A percentile compares a stretch with the other conserved stretches of the same genome.
Conservation (phyloP, 2,888 invertebrate genomes). For the Epinotia ramella region DNA sequence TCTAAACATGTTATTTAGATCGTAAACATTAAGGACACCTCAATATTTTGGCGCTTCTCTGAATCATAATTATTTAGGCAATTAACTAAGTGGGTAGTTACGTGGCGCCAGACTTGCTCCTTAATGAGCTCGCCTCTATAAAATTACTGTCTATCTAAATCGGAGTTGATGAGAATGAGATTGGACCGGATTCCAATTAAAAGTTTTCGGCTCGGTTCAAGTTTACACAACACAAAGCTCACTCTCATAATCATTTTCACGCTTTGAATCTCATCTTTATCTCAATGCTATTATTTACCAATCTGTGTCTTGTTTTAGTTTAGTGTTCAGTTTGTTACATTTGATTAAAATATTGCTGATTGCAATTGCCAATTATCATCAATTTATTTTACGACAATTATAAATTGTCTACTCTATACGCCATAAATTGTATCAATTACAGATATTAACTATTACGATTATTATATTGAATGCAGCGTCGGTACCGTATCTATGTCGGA, state of each 20-base stretch:
- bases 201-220: constrained; percentile 36
- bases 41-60: constrained; percentile 24
- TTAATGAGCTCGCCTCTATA: constrained; percentile 39
- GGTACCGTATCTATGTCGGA: too few relatives aligned
- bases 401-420: too few relatives aligned
- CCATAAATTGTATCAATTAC: background rate
- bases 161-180: constrained; percentile 42
- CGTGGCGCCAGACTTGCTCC: constrained; percentile 30
- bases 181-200: constrained; percentile 47
- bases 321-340: background rate
- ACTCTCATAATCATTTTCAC: constrained; percentile 30
- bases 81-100: constrained; percentile 34
- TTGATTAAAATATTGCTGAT: background rate
- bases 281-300: background rate
- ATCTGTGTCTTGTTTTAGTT: background rate
- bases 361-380: background rate
- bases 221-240: constrained; percentile 17
- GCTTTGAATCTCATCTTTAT: constrained; percentile 11
- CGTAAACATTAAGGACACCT: constrained; percentile 13
- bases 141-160: constrained; percentile 40
- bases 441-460: too few relatives aligned
- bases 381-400: background rate
- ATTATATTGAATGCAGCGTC: too few relatives aligned
- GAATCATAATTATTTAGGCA: constrained; percentile 31
- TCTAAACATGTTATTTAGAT: constrained; percentile 7